Evolutionary conservation across 2,797 vertebrate species (phyloP), one percentile per base, ranked within the genome.

Genomic region (Selene dorsalis): DNA sequence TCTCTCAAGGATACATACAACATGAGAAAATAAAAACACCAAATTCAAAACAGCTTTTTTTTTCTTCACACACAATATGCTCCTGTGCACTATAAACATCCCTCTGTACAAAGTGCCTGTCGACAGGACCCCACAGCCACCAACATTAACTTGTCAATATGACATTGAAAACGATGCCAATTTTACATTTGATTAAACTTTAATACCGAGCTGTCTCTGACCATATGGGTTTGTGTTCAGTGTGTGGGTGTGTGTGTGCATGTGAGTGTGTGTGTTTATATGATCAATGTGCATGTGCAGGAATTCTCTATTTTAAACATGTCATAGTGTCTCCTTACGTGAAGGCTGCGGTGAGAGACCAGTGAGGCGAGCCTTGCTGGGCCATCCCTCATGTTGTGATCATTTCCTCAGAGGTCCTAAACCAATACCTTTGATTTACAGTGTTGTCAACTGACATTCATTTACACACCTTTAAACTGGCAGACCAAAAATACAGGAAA

Each of bases 391-490:
- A 84, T 82, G 77, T 76, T 73, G 79, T 80, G 67, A 89, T 87
- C 60, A 86, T 94, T 92, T 94, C 87, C 91, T 95, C 83, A 82
- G 79, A 92, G 90, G 92, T 82, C 87, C 87, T 84, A 83, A 93
- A 95, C 93, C 92, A 93, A 94, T 92, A 92, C 72, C 48, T 84
- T 63, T 95, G 96, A 96, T 95, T 94, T 93, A 96, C 93, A 90
- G 84, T 64, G 50, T 67, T 67, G 68, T 90, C 89, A 75, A 32
- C 75, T 80, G 82, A 90, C 87, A 73, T 91, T 94, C 89, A 92
- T 93, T 89, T 90, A 84, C 87, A 92, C 90, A 72, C 53, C 77
- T 88, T 89, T 88, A 81, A 88, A 89, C 84, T 73, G n/a, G 45
- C 58, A 38, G 85, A 80, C 83, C 84, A 79, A 77, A 91, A 90